phyloP scores from a whole-genome alignment of 2,888 invertebrate species.

The Brachycybe producta region DNA sequence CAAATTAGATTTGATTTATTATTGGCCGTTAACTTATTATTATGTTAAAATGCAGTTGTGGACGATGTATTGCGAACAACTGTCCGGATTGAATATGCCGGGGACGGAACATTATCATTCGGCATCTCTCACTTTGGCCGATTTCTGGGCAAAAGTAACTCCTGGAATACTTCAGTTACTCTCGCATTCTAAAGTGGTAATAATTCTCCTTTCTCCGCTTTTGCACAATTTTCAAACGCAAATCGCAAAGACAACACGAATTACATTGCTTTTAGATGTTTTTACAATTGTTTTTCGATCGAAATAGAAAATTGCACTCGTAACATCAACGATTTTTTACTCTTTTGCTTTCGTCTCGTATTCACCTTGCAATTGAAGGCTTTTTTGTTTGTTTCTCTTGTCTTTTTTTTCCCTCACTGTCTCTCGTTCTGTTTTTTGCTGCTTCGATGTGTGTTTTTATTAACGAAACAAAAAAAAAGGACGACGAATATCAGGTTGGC shows the following conservation, averaged over 20 bases:
- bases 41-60: constrained; percentile 49
- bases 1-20: not conserved
- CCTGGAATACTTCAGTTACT: constrained; percentile 87
- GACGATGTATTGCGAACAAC: constrained; percentile 94
- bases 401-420: constrained; percentile 1
- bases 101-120: constrained; percentile 32
- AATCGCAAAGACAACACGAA: too few species aligned
- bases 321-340: not conserved
- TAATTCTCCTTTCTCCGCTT: too few species aligned
- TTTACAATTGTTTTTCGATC: too few species aligned
- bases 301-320: too few species aligned
- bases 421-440: not conserved
- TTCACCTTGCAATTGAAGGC: not conserved
- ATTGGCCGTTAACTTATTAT: not conserved
- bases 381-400: not conserved
- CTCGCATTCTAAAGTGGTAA: constrained; percentile 76
- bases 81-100: constrained; percentile 49
- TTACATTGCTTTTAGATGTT: too few species aligned
- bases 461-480: not conserved
- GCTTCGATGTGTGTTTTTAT: not conserved
- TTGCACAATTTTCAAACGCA: constrained; percentile 21
- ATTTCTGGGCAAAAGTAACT: constrained; percentile 98
- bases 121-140: constrained; percentile 55
- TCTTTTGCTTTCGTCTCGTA: constrained; percentile 9
- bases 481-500: constrained; percentile 12